Percentiles rank a stretch among this genome's conserved stretches.
phyloP scores from a whole-genome alignment of 37 sponge, comb jelly and placozoan genomes.

The Spongilla lacustris region DNA sequence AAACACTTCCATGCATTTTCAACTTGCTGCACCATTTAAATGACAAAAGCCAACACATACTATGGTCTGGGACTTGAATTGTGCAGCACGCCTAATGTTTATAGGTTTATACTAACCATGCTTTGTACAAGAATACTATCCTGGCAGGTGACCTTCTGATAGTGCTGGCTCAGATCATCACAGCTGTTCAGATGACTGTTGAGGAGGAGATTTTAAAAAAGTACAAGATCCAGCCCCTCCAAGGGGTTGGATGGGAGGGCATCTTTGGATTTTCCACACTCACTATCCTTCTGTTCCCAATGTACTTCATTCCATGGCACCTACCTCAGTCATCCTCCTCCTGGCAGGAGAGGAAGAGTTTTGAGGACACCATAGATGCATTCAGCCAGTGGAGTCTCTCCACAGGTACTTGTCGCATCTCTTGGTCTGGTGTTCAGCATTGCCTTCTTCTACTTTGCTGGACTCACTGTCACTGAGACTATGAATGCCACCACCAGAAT shows the following conservation, averaged over 20 bases:
- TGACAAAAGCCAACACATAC: no score
- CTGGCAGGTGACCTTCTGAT: conserved; percentile 92
- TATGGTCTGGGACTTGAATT: no score
- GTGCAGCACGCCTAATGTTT: conserved; percentile 74
- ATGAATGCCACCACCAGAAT: conserved; percentile 94
- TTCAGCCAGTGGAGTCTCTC: conserved; percentile 53
- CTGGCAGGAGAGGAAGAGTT: conserved; percentile 74
- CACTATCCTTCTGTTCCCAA: conserved; percentile 72
- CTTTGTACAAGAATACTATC: conserved; percentile 12
- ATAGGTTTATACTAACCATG: conserved; percentile 7
- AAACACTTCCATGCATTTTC: no score
- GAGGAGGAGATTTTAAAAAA: conserved; percentile 92
- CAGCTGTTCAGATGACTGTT: conserved; percentile 83
- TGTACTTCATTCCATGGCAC: conserved; percentile 97
- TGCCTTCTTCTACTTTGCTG: conserved; percentile 97
- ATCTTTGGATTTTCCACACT: conserved; percentile 86
- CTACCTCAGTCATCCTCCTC: conserved; percentile 63
- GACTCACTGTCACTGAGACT: conserved; percentile 85
- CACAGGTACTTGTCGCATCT: conserved; percentile 58
- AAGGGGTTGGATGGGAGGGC: conserved; percentile 98
- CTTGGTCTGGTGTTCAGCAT: conserved; percentile 91
- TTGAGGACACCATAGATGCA: conserved; percentile 94
- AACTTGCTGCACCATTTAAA: no score
- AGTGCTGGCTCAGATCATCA: conserved; percentile 87
- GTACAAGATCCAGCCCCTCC: conserved; percentile 88